A percentile compares a stretch with the other conserved stretches of the same genome.
phyloP scores from a whole-genome alignment of 2,888 invertebrate genomes.

The Heliconius cydno region DNA sequence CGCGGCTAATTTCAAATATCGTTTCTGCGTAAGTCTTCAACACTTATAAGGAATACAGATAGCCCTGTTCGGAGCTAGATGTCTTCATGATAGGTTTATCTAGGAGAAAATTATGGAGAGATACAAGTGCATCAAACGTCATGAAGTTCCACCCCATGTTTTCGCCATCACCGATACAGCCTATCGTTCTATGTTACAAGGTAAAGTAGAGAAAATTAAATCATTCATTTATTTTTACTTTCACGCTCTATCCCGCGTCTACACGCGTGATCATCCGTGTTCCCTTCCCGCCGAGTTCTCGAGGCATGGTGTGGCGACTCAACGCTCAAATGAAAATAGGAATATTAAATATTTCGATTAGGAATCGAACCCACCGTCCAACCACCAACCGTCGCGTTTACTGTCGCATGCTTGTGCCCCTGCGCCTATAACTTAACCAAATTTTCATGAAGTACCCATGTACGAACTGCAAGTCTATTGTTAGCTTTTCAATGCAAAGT shows the following conservation, averaged over 20 bases:
- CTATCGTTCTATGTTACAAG: conserved; percentile 99
- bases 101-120: conserved; percentile 99
- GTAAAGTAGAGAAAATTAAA: conserved; percentile 76
- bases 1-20: conserved; percentile 1
- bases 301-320: too few relatives aligned
- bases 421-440: background rate
- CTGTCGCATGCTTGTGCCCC: too few relatives aligned
- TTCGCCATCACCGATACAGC: conserved; percentile 99
- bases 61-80: conserved; percentile 6
- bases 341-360: too few relatives aligned
- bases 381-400: too few relatives aligned
- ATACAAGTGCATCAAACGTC: conserved; percentile 99
- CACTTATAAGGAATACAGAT: conserved; percentile 21
- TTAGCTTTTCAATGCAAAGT: conserved; percentile 14
- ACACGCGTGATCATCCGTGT: background rate
- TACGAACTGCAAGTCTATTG: background rate
- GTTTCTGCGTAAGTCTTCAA: background rate
- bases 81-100: background rate
- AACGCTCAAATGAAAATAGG: too few relatives aligned
- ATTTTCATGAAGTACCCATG: conserved; percentile 20
- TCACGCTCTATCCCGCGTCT: background rate
- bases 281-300: too few relatives aligned
- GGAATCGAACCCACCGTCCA: too few relatives aligned
- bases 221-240: background rate
- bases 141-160: conserved; percentile 99